These are phyloP conservation scores for Lithophane leautieri DNA, from an alignment of 2,888 invertebrate species.

Conservation along the genomic window DNA sequence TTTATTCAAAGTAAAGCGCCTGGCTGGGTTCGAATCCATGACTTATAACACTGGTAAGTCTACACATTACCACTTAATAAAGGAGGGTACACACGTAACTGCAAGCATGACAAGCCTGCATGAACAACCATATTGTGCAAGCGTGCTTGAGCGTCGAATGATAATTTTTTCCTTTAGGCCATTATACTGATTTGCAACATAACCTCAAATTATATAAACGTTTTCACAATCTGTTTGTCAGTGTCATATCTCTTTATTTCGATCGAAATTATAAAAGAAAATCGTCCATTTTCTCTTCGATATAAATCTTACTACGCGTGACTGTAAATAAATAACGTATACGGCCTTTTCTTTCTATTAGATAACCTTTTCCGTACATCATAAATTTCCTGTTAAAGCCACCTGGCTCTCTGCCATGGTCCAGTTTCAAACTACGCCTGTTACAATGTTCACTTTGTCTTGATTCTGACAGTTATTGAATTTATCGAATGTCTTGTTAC, in stretches of 20 bases:
- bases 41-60: too few relatives aligned
- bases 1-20: too few relatives aligned
- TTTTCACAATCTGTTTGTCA: background rate
- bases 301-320: conserved; percentile 20
- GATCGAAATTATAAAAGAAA: background rate
- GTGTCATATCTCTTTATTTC: background rate
- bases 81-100: too few relatives aligned
- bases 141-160: too few relatives aligned
- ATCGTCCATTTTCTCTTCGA: background rate
- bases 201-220: background rate
- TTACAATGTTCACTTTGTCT: conserved; percentile 17
- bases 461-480: conserved; percentile 19
- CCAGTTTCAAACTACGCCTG: conserved; percentile 16
- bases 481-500: conserved; percentile 18
- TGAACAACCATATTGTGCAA: too few relatives aligned
- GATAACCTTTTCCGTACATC: conserved; percentile 37
- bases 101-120: too few relatives aligned
- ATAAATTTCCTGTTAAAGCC: conserved; percentile 42
- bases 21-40: too few relatives aligned
- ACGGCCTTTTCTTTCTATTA: conserved; percentile 22
- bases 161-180: too few relatives aligned
- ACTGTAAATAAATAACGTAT: conserved; percentile 26
- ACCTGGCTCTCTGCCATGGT: conserved; percentile 46
- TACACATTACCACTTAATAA: too few relatives aligned
- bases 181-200: background rate